Percentiles rank a stretch among this genome's conserved stretches.
phyloP scores from a whole-genome alignment of 2,797 vertebrate species.

The Hylomyscus alleni region DNA sequence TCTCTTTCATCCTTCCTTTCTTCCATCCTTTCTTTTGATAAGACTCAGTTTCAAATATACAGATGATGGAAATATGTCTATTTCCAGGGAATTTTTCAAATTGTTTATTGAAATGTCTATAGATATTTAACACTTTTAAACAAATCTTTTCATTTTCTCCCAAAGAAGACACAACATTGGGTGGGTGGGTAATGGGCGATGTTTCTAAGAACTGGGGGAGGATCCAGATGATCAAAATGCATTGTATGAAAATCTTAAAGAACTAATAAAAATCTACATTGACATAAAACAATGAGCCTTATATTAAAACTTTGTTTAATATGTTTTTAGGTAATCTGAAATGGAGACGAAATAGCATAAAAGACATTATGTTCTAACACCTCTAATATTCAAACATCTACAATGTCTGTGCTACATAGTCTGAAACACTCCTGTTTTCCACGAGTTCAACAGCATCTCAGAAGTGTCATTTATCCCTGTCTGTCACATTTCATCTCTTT shows the following conservation, averaged over 20 bases:
- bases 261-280: not conserved
- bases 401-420: not conserved
- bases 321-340: not conserved
- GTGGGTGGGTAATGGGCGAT: not conserved
- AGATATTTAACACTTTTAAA: not conserved
- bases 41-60: not conserved
- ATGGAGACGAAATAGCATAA: not conserved
- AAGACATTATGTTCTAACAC: not conserved
- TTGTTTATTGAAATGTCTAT: not conserved
- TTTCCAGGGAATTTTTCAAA: not conserved
- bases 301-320: not conserved
- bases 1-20: not conserved
- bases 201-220: not conserved
- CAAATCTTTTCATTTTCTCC: not conserved
- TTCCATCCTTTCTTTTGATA: not conserved
- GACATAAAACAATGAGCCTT: not conserved
- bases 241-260: not conserved
- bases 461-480: not conserved
- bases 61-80: not conserved
- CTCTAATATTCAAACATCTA: not conserved
- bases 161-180: not conserved
- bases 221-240: not conserved
- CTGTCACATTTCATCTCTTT: not conserved
- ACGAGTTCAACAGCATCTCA: not conserved
- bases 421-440: not conserved